Evolutionary conservation across 2,113 vertebrate species (phyloP).

Genomic region (Eretmodus cyanostictus): DNA sequence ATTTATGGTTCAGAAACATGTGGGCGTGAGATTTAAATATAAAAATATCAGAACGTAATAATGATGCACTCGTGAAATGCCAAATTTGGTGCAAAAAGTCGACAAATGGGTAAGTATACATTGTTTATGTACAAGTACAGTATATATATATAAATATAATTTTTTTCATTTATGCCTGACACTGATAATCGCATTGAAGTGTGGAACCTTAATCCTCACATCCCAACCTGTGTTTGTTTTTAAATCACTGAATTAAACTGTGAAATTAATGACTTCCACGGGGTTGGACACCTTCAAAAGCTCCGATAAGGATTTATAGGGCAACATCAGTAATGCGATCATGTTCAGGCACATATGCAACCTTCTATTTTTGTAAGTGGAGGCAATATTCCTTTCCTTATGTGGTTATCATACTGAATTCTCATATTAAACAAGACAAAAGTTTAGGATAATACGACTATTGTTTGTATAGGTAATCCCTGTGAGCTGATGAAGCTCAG

Average conservation of each 20-base stretch:
- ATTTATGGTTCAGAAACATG: neutral
- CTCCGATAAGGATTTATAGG: neutral
- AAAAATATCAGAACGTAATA: neutral
- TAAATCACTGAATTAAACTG: neutral
- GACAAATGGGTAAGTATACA: neutral
- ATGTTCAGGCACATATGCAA: neutral
- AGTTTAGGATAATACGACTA: neutral
- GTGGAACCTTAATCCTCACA: slow-evolving; percentile 18
- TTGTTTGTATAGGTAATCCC: neutral
- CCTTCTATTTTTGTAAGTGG: neutral
- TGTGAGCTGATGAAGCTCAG: neutral
- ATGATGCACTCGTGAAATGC: neutral
- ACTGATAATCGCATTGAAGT: slow-evolving; percentile 28
- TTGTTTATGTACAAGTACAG: neutral
- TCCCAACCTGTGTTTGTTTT: slow-evolving; percentile 3
- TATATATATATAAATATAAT: neutral
- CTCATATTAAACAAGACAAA: neutral
- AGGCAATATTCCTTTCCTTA: neutral
- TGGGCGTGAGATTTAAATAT: neutral
- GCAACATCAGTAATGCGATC: neutral
- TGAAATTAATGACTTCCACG: neutral
- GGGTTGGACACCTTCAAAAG: neutral
- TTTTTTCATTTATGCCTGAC: neutral
- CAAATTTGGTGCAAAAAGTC: neutral
- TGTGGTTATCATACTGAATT: neutral